Conservation (phyloP, 2,113 vertebrate species). For the Raja brachyura region DNA sequence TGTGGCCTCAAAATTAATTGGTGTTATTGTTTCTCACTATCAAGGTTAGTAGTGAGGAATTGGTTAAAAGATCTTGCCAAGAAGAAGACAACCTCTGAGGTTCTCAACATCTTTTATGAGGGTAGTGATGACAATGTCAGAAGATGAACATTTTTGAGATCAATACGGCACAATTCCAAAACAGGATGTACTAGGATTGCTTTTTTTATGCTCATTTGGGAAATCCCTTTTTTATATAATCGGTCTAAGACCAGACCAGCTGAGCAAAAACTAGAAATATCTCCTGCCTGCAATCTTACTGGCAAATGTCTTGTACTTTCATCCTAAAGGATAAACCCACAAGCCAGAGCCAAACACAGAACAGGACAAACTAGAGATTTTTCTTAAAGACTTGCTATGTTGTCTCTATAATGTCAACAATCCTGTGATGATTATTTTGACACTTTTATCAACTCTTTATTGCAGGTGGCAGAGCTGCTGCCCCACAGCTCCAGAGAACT, state of each 20-base stretch:
- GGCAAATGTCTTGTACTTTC: background rate
- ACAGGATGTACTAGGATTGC: background rate
- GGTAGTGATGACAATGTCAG: background rate
- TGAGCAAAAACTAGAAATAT: background rate
- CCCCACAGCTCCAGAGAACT: no score
- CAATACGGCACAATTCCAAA: background rate
- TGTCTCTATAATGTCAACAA: background rate
- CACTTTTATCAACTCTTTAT: background rate
- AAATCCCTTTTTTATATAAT: background rate
- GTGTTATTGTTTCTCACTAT: background rate
- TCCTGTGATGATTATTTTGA: background rate
- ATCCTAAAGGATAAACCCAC: background rate
- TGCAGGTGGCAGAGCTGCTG: no score
- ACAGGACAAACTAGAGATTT: background rate
- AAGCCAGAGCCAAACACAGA: background rate
- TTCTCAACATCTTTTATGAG: background rate
- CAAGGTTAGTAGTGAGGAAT: background rate
- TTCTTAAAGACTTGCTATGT: background rate
- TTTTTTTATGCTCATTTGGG: background rate
- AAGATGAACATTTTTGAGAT: background rate
- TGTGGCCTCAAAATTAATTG: no score
- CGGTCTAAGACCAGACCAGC: background rate
- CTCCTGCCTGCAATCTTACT: background rate
- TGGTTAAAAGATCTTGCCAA: background rate
- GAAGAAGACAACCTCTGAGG: background rate